A percentile compares a stretch with the other conserved stretches of the same genome.
These are phyloP conservation scores for Aramus guarauna DNA, from an alignment of 2,113 vertebrate species.

Conservation along the genomic window DNA sequence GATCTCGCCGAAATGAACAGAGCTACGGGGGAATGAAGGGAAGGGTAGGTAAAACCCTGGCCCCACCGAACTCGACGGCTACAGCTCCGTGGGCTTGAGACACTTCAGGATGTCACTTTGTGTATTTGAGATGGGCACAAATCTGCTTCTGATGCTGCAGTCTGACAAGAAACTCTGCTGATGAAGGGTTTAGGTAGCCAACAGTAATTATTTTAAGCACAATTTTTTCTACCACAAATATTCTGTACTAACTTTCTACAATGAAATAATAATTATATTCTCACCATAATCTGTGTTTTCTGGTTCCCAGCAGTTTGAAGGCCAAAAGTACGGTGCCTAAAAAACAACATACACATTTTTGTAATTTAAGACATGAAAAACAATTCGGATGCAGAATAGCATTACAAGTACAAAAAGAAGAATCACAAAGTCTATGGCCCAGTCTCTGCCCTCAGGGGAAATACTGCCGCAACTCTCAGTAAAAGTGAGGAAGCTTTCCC, in stretches of 20 bases:
- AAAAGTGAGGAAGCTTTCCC: neutral
- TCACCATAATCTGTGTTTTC: slow-evolving; percentile 98
- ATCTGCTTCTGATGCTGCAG: neutral
- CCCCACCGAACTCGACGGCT: neutral
- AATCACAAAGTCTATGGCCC: neutral
- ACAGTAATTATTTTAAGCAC: neutral
- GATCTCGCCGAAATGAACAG: neutral
- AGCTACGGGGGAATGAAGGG: neutral
- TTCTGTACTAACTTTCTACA: neutral
- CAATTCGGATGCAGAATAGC: neutral
- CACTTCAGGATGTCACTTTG: neutral
- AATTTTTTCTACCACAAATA: neutral
- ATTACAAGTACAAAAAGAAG: neutral
- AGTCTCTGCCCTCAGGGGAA: neutral
- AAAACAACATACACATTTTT: slow-evolving; percentile 35
- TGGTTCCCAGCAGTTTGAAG: slow-evolving; percentile 97
- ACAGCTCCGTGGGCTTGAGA: neutral
- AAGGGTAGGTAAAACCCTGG: neutral
- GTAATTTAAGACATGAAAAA: neutral
- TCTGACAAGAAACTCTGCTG: neutral
- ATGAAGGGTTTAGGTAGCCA: neutral
- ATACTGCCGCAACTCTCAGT: neutral
- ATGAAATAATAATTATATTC: slow-evolving; percentile 23
- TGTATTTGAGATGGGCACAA: neutral
- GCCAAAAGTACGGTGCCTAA: slow-evolving; percentile 96